These are phyloP conservation scores for Scaptomyza montana DNA, from an alignment of 1,140 invertebrate genomes.

Conservation along the genomic window DNA sequence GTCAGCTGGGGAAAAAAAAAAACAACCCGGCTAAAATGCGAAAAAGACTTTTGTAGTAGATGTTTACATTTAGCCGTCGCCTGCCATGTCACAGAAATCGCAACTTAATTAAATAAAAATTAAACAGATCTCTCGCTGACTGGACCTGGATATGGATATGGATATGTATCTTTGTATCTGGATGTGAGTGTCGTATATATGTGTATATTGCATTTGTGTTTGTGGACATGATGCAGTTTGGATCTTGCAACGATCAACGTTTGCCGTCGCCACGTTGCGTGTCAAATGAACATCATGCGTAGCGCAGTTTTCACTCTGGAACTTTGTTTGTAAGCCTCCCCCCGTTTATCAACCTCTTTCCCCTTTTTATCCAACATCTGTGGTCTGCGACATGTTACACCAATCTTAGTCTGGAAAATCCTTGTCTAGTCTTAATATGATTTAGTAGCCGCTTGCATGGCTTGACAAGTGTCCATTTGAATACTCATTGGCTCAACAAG, in stretches of 20 bases:
- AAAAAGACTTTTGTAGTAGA: conserved; percentile 42
- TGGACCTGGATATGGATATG: conserved; percentile 14
- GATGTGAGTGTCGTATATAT: not conserved
- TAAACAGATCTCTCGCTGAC: conserved; percentile 67
- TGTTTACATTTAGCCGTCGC: conserved; percentile 51
- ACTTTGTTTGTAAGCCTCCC: not conserved
- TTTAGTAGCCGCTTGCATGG: conserved; percentile 80
- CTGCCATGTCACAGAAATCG: conserved; percentile 55
- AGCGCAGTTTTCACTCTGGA: conserved; percentile 57
- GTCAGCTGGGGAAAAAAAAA: conserved; percentile 9
- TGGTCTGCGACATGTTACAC: conserved; percentile 67
- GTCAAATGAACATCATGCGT: conserved; percentile 83
- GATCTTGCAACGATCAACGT: conserved; percentile 26
- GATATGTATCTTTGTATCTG: not conserved
- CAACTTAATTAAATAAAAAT: conserved; percentile 81
- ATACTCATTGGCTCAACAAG: conserved; percentile 83
- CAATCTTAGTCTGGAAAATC: conserved; percentile 77
- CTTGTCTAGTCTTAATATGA: conserved; percentile 83
- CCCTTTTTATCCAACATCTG: not conserved
- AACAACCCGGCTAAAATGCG: conserved; percentile 18
- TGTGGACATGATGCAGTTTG: not conserved
- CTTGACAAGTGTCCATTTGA: conserved; percentile 84
- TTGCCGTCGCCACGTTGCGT: conserved; percentile 65
- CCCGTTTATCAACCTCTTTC: no score
- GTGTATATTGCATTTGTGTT: not conserved